phyloP scores from a whole-genome alignment of 2,113 vertebrate genomes.

The Melierax canorus region DNA sequence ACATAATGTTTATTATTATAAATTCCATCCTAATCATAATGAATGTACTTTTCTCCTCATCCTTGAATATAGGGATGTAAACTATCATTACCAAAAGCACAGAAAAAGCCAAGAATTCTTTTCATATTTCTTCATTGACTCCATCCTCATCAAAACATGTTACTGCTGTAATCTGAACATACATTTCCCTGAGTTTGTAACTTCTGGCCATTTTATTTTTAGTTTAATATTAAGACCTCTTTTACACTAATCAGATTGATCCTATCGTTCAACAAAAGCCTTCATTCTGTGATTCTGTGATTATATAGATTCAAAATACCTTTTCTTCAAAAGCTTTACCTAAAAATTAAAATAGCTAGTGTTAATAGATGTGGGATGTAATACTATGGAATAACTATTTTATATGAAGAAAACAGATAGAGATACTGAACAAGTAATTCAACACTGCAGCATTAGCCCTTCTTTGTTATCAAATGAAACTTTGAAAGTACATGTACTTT shows the following conservation, averaged over 20 bases:
- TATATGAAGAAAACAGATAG: not conserved
- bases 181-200: not conserved
- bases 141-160: not conserved
- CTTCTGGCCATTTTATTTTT: not conserved
- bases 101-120: not conserved
- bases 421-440: not conserved
- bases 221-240: not conserved
- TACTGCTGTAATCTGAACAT: not conserved
- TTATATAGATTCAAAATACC: not conserved
- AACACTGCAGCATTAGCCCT: not conserved
- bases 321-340: not conserved
- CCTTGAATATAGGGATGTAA: not conserved
- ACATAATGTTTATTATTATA: not conserved
- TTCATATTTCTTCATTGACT: not conserved
- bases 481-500: not conserved
- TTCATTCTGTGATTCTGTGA: not conserved
- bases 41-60: not conserved
- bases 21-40: not conserved
- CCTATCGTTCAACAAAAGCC: not conserved
- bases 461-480: not conserved
- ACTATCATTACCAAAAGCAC: not conserved
- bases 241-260: not conserved
- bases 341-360: not conserved
- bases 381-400: not conserved
- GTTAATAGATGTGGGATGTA: not conserved